Evolutionary conservation across 2,797 vertebrate genomes (phyloP).

Genomic region (Numenius phaeopus): DNA sequence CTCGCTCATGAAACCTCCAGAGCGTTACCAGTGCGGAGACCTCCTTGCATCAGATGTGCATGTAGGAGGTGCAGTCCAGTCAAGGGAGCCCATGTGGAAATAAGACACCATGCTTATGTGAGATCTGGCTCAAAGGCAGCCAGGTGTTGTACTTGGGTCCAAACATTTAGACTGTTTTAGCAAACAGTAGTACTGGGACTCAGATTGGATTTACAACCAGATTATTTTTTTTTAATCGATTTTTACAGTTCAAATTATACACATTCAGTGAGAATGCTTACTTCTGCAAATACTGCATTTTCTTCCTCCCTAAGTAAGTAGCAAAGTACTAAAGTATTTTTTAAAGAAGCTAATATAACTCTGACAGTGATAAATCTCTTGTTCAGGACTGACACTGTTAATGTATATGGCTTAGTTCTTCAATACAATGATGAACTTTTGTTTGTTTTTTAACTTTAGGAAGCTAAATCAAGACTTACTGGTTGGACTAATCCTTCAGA

Average conservation of each 20-base stretch:
- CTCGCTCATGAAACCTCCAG: neutral
- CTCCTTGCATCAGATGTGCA: rapidly evolving
- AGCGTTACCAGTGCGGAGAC: neutral
- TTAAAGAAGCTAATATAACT: neutral
- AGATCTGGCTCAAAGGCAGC: neutral
- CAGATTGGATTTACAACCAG: neutral
- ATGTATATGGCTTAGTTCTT: neutral
- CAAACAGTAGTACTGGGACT: neutral
- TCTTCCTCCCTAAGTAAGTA: neutral
- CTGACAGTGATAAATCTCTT: neutral
- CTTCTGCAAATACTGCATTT: neutral
- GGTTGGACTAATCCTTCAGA: neutral
- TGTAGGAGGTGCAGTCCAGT: neutral
- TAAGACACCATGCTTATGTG: neutral
- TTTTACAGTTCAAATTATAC: neutral
- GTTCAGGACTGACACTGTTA: neutral
- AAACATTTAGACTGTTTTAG: neutral
- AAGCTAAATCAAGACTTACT: neutral
- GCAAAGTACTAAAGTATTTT: neutral
- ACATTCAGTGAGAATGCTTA: neutral
- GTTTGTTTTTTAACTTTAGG: neutral
- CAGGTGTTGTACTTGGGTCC: neutral
- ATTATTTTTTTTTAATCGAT: rapidly evolving
- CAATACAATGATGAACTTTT: neutral
- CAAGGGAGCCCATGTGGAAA: neutral